Evolutionary conservation across 92 coral and sea anemone genomes (phyloP).

Genomic region (Ricordea florida): DNA sequence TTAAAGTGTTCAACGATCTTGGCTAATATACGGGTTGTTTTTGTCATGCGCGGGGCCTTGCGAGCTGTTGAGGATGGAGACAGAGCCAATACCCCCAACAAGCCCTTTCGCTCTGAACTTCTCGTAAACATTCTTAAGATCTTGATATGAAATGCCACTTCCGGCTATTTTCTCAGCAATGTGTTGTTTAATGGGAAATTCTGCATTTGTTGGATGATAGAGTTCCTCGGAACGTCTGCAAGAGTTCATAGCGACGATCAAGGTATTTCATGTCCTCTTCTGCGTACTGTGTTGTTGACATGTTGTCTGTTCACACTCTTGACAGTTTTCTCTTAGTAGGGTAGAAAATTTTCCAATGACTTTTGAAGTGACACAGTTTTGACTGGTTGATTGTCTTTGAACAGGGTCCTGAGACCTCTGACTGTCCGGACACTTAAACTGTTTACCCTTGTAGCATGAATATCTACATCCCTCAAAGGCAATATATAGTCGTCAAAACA

Average conservation of each 20-base stretch:
- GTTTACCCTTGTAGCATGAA: conserved; percentile 38
- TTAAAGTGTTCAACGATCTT: conserved; percentile 23
- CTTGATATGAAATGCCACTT: conserved; percentile 45
- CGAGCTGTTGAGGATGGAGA: conserved; percentile 12
- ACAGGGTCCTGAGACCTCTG: conserved; percentile 42
- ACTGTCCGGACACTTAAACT: conserved; percentile 21
- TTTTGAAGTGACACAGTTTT: conserved; percentile 21
- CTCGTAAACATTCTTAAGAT: conserved; percentile 21
- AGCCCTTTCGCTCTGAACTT: conserved; percentile 33
- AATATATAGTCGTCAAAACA: conserved; percentile 24
- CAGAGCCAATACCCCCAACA: conserved; percentile 18
- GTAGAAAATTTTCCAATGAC: conserved; percentile 28
- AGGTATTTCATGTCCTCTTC: conserved; percentile 64
- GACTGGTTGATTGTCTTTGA: conserved; percentile 48
- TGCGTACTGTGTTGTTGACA: conserved; percentile 33
- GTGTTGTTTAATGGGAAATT: conserved; percentile 24
- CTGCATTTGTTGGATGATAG: conserved; percentile 25
- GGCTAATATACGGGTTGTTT: conserved; percentile 21
- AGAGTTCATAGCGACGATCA: conserved; percentile 56
- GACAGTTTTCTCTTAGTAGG: conserved; percentile 28
- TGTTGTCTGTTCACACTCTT: conserved; percentile 15
- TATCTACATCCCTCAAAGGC: conserved; percentile 39
- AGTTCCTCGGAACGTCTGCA: conserved; percentile 52
- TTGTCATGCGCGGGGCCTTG: conserved; percentile 30
- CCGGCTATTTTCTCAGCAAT: conserved; percentile 38